Percentiles rank a stretch among this genome's conserved stretches.
These are phyloP conservation scores for Oncorhynchus keta DNA, from an alignment of 2,113 vertebrate species.

Conservation along the genomic window DNA sequence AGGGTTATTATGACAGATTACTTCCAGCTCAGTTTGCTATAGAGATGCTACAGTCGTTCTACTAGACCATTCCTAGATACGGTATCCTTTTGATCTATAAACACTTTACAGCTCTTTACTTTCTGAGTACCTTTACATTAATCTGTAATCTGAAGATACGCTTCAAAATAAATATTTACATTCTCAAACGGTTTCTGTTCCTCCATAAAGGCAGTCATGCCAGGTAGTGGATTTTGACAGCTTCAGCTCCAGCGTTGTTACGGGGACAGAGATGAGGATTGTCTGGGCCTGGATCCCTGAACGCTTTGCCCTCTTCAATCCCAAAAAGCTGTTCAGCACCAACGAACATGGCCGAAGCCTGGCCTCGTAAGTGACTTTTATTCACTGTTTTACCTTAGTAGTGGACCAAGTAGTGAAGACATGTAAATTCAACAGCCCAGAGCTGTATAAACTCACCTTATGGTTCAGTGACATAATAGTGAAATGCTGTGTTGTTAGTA, in stretches of 20 bases:
- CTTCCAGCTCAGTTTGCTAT: too few relatives aligned
- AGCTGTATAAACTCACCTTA: too few relatives aligned
- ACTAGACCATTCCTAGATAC: too few relatives aligned
- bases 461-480: slow-evolving; percentile 19
- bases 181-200: not conserved
- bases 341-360: slow-evolving; percentile 76
- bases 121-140: too few relatives aligned
- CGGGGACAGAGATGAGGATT: slow-evolving; percentile 80
- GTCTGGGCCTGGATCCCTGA: slow-evolving; percentile 90
- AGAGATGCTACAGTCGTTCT: too few relatives aligned
- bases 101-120: too few relatives aligned
- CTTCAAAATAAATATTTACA: too few relatives aligned
- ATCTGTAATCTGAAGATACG: too few relatives aligned
- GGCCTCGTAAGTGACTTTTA: slow-evolving; percentile 69
- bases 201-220: slow-evolving; percentile 67
- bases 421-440: not conserved
- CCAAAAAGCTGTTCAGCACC: slow-evolving; percentile 76
- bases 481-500: slow-evolving; percentile 39
- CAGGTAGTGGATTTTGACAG: slow-evolving; percentile 75
- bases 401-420: not conserved
- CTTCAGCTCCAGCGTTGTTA: slow-evolving; percentile 79
- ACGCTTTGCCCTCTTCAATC: slow-evolving; percentile 82
- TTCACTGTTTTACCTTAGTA: not conserved
- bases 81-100: too few relatives aligned
- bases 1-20: too few relatives aligned